Evolutionary conservation across 2,797 vertebrate species (phyloP).

Genomic region (Psittacula echo): DNA sequence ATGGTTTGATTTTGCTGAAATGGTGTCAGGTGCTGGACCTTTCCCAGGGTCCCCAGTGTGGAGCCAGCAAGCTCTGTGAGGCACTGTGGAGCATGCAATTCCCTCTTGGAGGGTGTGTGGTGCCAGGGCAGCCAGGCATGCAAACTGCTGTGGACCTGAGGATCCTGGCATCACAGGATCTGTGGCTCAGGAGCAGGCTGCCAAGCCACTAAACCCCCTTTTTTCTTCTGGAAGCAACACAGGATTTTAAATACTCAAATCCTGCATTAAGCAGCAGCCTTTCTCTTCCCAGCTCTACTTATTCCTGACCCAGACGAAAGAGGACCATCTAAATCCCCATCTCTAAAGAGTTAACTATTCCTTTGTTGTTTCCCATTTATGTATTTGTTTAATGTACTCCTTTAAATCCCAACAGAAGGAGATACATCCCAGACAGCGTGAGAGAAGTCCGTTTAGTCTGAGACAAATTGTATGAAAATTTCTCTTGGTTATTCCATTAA

Average conservation of each 20-base stretch:
- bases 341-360: neutral
- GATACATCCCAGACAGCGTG: neutral
- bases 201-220: constrained; percentile 35
- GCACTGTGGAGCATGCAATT: neutral
- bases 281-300: neutral
- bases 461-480: neutral
- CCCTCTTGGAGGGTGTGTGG: neutral
- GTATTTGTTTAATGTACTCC: neutral
- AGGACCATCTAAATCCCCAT: neutral
- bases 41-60: neutral
- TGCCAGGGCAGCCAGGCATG: neutral
- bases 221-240: constrained; percentile 48
- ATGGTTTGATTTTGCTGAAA: neutral
- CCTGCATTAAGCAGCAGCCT: neutral
- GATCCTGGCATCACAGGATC: neutral
- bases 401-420: neutral
- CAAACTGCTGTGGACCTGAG: neutral
- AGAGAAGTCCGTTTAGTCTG: neutral
- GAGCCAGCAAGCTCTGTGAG: neutral
- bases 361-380: neutral
- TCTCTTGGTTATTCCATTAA: neutral
- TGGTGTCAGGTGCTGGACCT: neutral
- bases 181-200: constrained; percentile 38
- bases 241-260: constrained; percentile 30
- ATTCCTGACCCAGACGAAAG: neutral